Percentiles rank a stretch among this genome's conserved stretches.
Evolutionary conservation across 1,140 invertebrate species (phyloP).

Genomic region (Saccostrea glomerata): DNA sequence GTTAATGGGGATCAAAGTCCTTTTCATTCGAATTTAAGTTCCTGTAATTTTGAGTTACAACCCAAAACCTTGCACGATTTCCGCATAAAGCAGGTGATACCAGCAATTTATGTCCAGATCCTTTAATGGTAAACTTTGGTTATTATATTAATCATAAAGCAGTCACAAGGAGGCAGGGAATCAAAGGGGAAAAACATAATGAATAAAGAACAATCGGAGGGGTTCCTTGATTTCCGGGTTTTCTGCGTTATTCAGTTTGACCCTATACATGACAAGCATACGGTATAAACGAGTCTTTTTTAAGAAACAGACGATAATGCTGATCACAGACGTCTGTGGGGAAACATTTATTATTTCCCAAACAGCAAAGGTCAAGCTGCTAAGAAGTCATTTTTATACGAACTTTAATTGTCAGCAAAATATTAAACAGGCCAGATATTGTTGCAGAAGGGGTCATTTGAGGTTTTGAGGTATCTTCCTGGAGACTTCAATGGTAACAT

Average conservation of each 20-base stretch:
- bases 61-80: neutral
- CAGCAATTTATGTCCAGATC: neutral
- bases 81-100: neutral
- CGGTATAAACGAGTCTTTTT: neutral
- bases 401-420: neutral
- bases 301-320: neutral
- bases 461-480: neutral
- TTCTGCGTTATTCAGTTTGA: neutral
- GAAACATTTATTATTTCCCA: neutral
- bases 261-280: neutral
- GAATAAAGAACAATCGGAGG: neutral
- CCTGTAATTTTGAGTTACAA: neutral
- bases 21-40: neutral
- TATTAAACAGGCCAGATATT: neutral
- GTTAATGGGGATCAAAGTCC: neutral
- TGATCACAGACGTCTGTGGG: neutral
- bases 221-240: slow-evolving; percentile 1
- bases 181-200: neutral
- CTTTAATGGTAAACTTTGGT: neutral
- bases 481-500: neutral
- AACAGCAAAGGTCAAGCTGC: neutral
- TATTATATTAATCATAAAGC: neutral
- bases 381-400: neutral
- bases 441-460: neutral
- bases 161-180: neutral